Conservation (phyloP, 2,888 invertebrate genomes). For the Cantharis rustica region DNA sequence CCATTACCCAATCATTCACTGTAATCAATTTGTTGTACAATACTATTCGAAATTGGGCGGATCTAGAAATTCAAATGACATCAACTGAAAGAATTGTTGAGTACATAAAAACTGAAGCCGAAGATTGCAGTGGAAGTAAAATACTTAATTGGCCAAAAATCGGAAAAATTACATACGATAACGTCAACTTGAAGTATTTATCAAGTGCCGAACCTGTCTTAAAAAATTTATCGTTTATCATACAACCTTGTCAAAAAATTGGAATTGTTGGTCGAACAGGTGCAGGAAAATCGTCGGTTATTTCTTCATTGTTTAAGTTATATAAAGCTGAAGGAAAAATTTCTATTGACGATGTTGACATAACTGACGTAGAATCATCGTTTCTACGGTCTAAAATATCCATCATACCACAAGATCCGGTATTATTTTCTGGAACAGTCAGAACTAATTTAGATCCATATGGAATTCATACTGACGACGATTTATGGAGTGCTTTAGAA, state of each 20-base stretch:
- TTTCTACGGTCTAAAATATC: constrained; percentile 78
- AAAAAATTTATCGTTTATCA: constrained; percentile 68
- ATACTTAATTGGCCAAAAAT: constrained; percentile 68
- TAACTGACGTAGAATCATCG: constrained; percentile 71
- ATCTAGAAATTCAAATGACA: neutral
- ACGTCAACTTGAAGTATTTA: constrained; percentile 74
- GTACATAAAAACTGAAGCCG: neutral
- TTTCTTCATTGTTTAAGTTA: constrained; percentile 80
- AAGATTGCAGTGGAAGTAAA: neutral
- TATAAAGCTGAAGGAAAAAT: constrained; percentile 79
- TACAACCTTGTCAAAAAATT: constrained; percentile 72
- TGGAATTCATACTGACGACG: constrained; percentile 74
- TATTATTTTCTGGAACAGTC: constrained; percentile 85
- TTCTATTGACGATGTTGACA: constrained; percentile 78
- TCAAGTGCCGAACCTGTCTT: constrained; percentile 74
- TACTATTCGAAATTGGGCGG: neutral
- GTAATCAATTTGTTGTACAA: neutral
- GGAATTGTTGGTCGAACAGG: constrained; percentile 85
- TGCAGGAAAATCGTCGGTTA: constrained; percentile 80
- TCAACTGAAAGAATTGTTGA: neutral
- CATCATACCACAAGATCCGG: constrained; percentile 87
- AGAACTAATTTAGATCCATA: constrained; percentile 90
- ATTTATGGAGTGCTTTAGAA: constrained; percentile 81
- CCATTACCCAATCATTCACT: neutral
- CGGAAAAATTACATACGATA: constrained; percentile 72